Conservation (phyloP, 2,113 vertebrate species). For the Serranochromis macrocephalus region DNA sequence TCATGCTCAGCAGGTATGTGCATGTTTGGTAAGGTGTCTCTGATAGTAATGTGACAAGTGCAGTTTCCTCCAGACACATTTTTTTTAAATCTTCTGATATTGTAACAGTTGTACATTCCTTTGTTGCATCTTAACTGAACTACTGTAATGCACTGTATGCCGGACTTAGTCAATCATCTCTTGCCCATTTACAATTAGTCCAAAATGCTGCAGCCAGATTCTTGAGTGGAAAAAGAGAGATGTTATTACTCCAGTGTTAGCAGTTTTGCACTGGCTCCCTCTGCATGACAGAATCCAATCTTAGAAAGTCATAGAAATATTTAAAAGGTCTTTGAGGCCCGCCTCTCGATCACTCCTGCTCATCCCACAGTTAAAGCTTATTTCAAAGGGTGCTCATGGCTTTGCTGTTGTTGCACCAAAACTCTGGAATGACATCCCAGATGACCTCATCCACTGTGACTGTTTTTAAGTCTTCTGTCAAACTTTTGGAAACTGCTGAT, state of each 20-base stretch:
- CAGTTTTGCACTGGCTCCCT: not conserved
- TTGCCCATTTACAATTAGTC: not conserved
- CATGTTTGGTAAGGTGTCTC: not conserved
- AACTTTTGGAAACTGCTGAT: not conserved
- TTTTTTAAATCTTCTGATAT: rapidly evolving
- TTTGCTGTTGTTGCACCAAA: not conserved
- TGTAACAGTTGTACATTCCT: rapidly evolving
- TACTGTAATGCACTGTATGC: not conserved
- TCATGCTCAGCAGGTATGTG: not conserved
- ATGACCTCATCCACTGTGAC: not conserved
- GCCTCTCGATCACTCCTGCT: not conserved
- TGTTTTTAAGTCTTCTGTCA: not conserved
- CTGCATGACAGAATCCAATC: not conserved
- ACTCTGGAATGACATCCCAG: not conserved
- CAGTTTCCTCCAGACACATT: not conserved
- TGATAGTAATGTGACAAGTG: not conserved
- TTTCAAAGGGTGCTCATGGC: not conserved
- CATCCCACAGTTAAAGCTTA: not conserved
- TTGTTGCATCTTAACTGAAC: not conserved
- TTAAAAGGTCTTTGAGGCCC: not conserved
- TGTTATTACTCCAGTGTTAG: not conserved
- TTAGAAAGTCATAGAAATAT: not conserved
- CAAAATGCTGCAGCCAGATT: not conserved
- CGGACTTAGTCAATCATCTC: not conserved
- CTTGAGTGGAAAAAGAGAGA: rapidly evolving